These are phyloP conservation scores for Hafferia zeledoni DNA, from an alignment of 2,797 vertebrate species.

Conservation along the genomic window DNA sequence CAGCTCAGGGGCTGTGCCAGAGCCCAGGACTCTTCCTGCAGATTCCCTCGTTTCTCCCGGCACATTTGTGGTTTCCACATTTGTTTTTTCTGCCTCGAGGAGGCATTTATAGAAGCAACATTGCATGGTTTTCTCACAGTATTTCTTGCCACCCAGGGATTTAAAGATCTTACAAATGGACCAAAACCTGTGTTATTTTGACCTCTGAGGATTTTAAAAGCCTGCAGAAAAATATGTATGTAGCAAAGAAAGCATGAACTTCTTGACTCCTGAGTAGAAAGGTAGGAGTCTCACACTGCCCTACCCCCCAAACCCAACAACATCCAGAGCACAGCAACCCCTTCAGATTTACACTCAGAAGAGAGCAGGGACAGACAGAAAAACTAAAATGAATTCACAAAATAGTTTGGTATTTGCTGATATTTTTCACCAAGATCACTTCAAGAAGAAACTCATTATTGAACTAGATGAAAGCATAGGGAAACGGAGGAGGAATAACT, in stretches of 20 bases:
- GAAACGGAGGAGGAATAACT: conserved; percentile 3
- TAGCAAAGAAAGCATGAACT: conserved; percentile 29
- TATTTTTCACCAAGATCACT: background rate
- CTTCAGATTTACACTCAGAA: background rate
- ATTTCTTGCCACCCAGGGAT: conserved; percentile 49
- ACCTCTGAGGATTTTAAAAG: conserved; percentile 58
- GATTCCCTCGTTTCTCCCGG: fast-evolving
- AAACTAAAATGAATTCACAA: background rate
- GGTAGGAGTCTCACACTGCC: background rate
- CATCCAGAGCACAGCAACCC: background rate
- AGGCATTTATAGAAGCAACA: conserved; percentile 1
- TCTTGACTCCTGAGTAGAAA: background rate
- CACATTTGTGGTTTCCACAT: background rate
- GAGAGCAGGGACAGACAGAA: background rate
- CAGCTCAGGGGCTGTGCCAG: background rate
- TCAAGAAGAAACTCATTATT: background rate
- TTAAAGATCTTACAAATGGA: conserved; percentile 47
- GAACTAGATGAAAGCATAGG: background rate
- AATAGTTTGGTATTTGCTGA: background rate
- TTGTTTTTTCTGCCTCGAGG: background rate
- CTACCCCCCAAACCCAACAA: background rate
- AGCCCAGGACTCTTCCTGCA: fast-evolving
- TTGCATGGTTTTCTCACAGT: conserved; percentile 5
- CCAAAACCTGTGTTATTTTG: conserved; percentile 35
- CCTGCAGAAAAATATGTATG: conserved; percentile 1